These are phyloP conservation scores for Elaphurus davidianus DNA, from an alignment of 2,113 vertebrate species.

Conservation along the genomic window DNA sequence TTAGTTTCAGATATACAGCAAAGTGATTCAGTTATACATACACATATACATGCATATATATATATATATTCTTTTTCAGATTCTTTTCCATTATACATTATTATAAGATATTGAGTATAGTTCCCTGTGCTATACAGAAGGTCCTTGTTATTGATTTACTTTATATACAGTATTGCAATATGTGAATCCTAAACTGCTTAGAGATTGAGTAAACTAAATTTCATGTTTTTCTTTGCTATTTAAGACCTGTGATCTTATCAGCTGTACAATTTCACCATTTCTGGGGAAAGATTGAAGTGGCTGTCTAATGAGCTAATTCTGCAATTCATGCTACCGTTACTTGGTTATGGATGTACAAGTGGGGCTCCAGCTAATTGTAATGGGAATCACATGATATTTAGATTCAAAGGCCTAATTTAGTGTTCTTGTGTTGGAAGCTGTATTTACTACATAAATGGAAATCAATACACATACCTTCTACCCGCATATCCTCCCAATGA, in stretches of 20 bases:
- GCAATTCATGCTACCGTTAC: conserved; percentile 11
- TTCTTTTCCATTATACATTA: background rate
- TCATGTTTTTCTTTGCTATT: conserved; percentile 17
- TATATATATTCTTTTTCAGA: background rate
- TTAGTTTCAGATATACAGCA: background rate
- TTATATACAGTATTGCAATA: background rate
- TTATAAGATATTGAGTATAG: background rate
- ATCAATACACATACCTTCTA: conserved; percentile 36
- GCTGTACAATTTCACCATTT: conserved; percentile 5
- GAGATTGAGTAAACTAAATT: background rate
- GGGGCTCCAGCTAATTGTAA: background rate
- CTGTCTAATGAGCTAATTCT: conserved; percentile 34
- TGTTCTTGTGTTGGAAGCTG: conserved; percentile 20
- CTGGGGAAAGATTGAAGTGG: background rate
- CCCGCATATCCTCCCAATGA: background rate
- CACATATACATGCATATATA: background rate
- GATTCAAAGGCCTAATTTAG: conserved; percentile 8
- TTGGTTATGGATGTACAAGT: background rate
- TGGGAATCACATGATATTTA: conserved; percentile 38
- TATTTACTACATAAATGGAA: conserved; percentile 34
- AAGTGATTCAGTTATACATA: background rate
- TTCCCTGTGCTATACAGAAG: background rate
- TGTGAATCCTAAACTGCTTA: background rate
- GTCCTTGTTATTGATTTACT: background rate
- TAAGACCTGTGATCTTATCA: background rate